These are phyloP conservation scores for Saiga tatarica DNA, from an alignment of 2,113 vertebrate species.

Conservation along the genomic window DNA sequence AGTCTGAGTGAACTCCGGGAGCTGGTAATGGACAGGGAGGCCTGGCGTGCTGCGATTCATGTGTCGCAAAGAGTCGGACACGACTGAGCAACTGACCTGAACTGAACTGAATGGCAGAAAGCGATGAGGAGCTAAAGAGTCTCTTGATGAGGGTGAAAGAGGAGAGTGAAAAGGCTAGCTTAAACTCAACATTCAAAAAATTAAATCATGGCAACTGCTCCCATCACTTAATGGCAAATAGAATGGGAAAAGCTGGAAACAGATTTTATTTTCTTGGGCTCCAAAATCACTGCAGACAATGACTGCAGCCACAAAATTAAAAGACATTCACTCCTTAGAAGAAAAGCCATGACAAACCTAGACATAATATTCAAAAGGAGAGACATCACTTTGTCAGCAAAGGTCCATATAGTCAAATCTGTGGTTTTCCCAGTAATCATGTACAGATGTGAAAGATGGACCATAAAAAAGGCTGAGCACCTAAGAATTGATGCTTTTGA, in stretches of 20 bases:
- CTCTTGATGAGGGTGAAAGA: background rate
- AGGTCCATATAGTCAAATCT: background rate
- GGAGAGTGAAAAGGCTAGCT: background rate
- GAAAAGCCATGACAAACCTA: background rate
- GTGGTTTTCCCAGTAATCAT: background rate
- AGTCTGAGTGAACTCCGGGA: too few relatives aligned
- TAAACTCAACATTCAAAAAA: background rate
- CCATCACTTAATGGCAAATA: background rate
- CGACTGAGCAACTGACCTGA: too few relatives aligned
- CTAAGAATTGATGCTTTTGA: background rate
- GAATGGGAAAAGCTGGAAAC: background rate
- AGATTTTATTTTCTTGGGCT: background rate
- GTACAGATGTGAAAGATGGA: background rate
- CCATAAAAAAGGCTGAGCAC: background rate
- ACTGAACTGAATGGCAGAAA: background rate
- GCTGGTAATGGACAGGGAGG: too few relatives aligned
- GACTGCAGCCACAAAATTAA: background rate
- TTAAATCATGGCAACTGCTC: background rate
- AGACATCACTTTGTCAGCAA: background rate
- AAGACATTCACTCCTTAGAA: background rate
- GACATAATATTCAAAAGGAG: background rate
- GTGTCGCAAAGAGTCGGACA: fast-evolving
- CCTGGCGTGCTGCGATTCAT: fast-evolving
- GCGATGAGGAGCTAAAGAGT: background rate
- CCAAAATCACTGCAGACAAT: background rate